Percentiles rank a stretch among this genome's conserved stretches.
phyloP scores from a whole-genome alignment of 2,113 vertebrate species.

The Sialia sialis region DNA sequence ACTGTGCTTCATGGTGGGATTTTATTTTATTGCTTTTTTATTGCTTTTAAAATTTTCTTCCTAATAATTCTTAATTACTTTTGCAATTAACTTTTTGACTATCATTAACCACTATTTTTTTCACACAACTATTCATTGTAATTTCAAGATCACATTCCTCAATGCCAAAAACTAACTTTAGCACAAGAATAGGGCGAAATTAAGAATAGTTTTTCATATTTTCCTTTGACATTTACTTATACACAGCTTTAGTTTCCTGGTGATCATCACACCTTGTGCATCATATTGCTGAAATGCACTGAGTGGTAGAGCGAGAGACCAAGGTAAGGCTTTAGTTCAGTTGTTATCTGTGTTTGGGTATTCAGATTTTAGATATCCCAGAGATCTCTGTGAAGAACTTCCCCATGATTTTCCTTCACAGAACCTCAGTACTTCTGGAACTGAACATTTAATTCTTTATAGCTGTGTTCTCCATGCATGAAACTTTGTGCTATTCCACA shows the following conservation, averaged over 20 bases:
- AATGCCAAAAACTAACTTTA: not conserved
- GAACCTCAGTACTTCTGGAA: not conserved
- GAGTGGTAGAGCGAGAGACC: not conserved
- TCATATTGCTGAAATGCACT: not conserved
- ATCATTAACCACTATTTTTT: not conserved
- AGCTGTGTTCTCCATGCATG: not conserved
- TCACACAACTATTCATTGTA: not conserved
- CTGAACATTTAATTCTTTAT: not conserved
- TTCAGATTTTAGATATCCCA: not conserved
- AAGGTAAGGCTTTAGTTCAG: not conserved
- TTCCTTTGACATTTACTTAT: not conserved
- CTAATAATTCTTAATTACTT: not conserved
- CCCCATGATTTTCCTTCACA: not conserved
- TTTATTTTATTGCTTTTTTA: not conserved
- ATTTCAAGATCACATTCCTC: not conserved
- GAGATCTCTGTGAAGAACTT: not conserved
- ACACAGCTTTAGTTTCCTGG: not conserved
- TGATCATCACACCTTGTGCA: not conserved
- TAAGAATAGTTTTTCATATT: not conserved
- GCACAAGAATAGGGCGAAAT: not conserved
- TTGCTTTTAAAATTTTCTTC: not conserved
- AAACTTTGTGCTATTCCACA: not conserved
- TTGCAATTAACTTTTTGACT: not conserved
- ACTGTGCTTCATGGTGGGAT: not conserved
- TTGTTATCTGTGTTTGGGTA: not conserved